A percentile compares a stretch with the other conserved stretches of the same genome.
These are phyloP conservation scores for Sebastes kiyomatsui DNA, from an alignment of 2,797 vertebrate genomes.

Conservation along the genomic window DNA sequence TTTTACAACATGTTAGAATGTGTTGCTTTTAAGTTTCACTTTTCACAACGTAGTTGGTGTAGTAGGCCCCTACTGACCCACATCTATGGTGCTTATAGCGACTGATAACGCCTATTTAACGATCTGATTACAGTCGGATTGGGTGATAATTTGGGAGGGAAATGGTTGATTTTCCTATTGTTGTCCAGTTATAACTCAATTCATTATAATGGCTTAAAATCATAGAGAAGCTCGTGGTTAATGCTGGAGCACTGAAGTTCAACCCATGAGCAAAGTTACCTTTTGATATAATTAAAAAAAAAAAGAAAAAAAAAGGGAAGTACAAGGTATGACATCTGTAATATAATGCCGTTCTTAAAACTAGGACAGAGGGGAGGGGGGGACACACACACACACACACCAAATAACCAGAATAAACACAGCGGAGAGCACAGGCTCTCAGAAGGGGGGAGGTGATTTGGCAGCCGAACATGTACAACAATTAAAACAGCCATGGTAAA, in stretches of 20 bases:
- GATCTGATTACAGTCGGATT: neutral
- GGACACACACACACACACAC: neutral
- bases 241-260: neutral
- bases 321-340: conserved; percentile 1
- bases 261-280: neutral
- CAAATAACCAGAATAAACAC: neutral
- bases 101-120: no score
- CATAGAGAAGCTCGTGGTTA: neutral
- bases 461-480: conserved; percentile 47
- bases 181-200: neutral
- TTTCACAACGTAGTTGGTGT: no score
- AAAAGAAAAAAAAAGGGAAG: neutral
- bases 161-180: neutral
- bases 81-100: no score
- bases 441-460: conserved; percentile 41
- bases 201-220: neutral
- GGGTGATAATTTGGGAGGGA: neutral
- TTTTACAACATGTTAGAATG: no score
- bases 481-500: conserved; percentile 41
- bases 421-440: conserved; percentile 1
- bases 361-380: neutral
- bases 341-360: conserved; percentile 12
- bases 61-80: no score
- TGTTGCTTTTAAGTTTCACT: no score
- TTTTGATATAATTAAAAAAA: neutral